phyloP scores from a whole-genome alignment of 2,888 invertebrate species.

The Hemithea aestivaria region DNA sequence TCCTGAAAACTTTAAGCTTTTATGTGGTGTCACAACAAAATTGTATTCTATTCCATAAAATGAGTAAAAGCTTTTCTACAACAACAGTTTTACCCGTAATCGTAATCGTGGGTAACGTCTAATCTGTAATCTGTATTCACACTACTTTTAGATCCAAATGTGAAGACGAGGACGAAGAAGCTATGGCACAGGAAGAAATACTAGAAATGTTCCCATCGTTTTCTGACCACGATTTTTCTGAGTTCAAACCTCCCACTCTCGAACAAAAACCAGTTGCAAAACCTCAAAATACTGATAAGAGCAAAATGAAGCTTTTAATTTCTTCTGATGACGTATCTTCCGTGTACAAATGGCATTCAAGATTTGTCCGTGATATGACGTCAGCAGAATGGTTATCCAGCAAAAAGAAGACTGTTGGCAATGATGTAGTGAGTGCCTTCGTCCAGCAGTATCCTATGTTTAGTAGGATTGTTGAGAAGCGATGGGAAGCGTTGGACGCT shows the following conservation, averaged over 20 bases:
- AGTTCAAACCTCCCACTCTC: constrained; percentile 76
- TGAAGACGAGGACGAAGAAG: constrained; percentile 84
- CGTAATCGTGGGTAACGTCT: too few relatives aligned
- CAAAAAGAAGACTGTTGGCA: constrained; percentile 62
- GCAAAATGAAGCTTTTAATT: constrained; percentile 52
- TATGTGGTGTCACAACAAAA: too few relatives aligned
- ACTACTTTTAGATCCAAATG: constrained; percentile 80
- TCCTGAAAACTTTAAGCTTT: too few relatives aligned
- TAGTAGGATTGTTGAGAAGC: constrained; percentile 71
- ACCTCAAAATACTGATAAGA: constrained; percentile 32
- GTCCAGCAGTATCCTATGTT: constrained; percentile 81
- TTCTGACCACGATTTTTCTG: constrained; percentile 83
- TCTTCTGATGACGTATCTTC: constrained; percentile 77
- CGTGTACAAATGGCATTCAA: constrained; percentile 81
- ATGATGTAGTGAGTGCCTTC: constrained; percentile 67
- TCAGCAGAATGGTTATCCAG: constrained; percentile 80
- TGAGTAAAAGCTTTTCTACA: too few relatives aligned
- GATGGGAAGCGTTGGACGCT: constrained; percentile 73
- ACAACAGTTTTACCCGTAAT: too few relatives aligned
- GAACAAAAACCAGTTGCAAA: constrained; percentile 67
- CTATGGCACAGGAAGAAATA: constrained; percentile 82
- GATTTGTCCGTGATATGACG: constrained; percentile 78
- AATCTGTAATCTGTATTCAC: too few relatives aligned
- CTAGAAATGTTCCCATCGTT: constrained; percentile 84
- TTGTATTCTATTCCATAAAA: too few relatives aligned